Evolutionary conservation across 2,888 invertebrate species (phyloP).

Genomic region (Heliconius ismenius): DNA sequence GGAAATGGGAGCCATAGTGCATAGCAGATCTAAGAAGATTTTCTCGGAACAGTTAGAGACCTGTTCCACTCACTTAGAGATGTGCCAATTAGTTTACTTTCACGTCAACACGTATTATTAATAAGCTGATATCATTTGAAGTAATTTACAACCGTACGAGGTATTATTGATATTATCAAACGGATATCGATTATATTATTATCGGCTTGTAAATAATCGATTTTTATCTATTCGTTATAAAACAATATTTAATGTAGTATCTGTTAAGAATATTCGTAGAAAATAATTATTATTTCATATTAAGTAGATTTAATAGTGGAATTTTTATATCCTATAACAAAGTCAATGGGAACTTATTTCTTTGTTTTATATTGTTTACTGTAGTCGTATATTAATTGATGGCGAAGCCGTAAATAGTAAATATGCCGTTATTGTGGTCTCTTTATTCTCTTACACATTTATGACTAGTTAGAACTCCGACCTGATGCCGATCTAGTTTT

Average conservation of each 20-base stretch:
- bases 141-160: constrained; percentile 28
- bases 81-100: neutral
- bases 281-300: constrained; percentile 2
- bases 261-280: neutral
- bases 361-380: constrained; percentile 10
- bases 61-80: too few relatives aligned
- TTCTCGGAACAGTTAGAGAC: too few relatives aligned
- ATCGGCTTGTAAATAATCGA: constrained; percentile 31
- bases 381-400: constrained; percentile 29
- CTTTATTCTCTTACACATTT: constrained; percentile 16
- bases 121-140: constrained; percentile 17
- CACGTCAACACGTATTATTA: constrained; percentile 3
- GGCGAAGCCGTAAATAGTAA: constrained; percentile 33
- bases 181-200: constrained; percentile 23
- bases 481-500: neutral
- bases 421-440: constrained; percentile 30
- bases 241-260: constrained; percentile 11
- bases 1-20: neutral
- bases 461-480: neutral
- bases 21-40: neutral
- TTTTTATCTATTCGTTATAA: constrained; percentile 25
- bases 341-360: neutral
- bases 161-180: constrained; percentile 28
- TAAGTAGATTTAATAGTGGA: neutral
- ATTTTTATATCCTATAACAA: constrained; percentile 1